A percentile compares a stretch with the other conserved stretches of the same genome.
phyloP scores from a whole-genome alignment of 2,113 vertebrate genomes.

The Numida meleagris region DNA sequence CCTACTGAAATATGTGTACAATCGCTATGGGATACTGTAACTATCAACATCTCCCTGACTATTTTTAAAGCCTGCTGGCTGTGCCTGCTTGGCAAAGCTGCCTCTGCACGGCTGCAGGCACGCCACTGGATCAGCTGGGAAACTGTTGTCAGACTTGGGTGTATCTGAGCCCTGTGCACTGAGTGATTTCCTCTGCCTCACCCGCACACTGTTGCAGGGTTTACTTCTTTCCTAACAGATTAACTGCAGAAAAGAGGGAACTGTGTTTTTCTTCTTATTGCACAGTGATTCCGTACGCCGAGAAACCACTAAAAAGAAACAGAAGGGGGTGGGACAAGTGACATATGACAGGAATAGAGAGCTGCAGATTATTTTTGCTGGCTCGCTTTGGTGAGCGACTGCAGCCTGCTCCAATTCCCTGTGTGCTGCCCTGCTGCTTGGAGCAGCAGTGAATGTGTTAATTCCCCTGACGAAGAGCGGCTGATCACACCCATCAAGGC shows the following conservation, averaged over 20 bases:
- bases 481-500: neutral
- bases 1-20: neutral
- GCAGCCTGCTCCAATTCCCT: neutral
- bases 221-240: neutral
- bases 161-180: neutral
- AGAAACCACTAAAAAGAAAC: neutral
- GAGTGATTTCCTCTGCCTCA: neutral
- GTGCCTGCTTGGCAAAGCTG: neutral
- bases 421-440: neutral
- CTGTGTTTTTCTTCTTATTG: neutral
- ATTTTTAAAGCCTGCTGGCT: neutral
- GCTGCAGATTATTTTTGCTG: neutral
- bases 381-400: neutral
- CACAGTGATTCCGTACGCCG: neutral
- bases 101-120: neutral
- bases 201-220: neutral
- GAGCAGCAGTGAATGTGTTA: constrained; percentile 52
- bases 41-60: neutral
- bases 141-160: neutral
- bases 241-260: neutral
- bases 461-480: neutral
- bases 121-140: neutral
- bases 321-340: neutral
- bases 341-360: neutral
- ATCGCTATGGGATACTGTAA: neutral